Base-by-base conservation (phyloP, 2,113 vertebrate genomes). In the Aix galericulata region DNA sequence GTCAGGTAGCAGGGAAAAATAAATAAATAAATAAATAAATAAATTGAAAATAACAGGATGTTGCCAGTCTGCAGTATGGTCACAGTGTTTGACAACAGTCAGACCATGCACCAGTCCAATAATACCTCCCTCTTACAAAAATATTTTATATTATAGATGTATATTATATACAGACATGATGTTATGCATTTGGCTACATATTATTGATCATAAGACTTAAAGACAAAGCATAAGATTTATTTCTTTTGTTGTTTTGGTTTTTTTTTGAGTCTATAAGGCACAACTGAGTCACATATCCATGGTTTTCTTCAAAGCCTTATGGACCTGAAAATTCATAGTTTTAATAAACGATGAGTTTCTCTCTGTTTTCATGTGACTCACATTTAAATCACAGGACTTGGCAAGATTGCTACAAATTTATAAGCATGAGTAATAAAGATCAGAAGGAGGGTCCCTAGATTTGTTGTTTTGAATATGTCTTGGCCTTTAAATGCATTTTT, bases 41-140 rank as follows among this genome's bases (percentile, higher is more conserved):
- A 92, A 78, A 89, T 79, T 82, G 88, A 86, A 88, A 91, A 62
- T 81, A 81, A 88, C 50, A 44, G 64, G 52, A 87, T 58, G 12
- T 40, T 76, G 72, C 25, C 16, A 4, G 52, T 73, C 62, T 75
- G 27, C 62, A 23, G 15, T 22, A 55, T 53, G 63, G 72, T 62
- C 67, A 52, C 48, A 22, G 32, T 18, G 15, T 81, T 60, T 93
- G 66, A 58, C 48, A 93, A 73, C 62, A 22, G n/a, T 89, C 66
- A 85, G 31, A 25, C 80, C 66, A 50, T 46, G 15, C 6, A 73
- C 7, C 76, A 83, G 40, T 66, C 46, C 42, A 88, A 86, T 31
- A 75, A 56, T 18, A 14, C 18, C 56, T 75, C 4, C 2, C 50
- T 89, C 32, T 72, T 56, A 56, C 17, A 23, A 58, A 44, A n/a